phyloP scores from a whole-genome alignment of 2,888 invertebrate genomes.

The Blera fallax region DNA sequence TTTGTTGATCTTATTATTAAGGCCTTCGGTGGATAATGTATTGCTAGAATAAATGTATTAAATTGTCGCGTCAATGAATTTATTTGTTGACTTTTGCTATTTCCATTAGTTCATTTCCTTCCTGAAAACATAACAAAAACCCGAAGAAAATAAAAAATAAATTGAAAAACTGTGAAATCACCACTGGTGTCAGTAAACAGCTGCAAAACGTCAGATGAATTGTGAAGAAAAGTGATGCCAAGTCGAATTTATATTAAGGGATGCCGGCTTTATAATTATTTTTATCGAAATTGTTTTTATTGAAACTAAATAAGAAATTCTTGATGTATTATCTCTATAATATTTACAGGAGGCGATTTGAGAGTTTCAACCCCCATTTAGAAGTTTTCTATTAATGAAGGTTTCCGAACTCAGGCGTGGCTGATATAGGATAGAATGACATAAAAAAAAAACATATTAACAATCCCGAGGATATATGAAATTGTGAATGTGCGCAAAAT shows the following conservation, averaged over 20 bases:
- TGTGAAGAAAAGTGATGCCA: constrained; percentile 38
- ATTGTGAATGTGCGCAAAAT: too few species aligned
- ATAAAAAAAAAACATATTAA: too few species aligned
- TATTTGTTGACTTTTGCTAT: neutral
- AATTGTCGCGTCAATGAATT: neutral
- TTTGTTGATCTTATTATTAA: constrained; percentile 1
- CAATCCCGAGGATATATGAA: too few species aligned
- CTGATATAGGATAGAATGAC: too few species aligned
- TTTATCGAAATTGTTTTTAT: too few species aligned
- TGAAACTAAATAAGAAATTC: too few species aligned
- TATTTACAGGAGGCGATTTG: too few species aligned
- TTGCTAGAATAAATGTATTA: neutral
- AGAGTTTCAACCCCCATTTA: too few species aligned
- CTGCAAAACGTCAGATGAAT: constrained; percentile 28
- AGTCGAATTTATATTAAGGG: neutral
- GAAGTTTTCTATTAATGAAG: too few species aligned
- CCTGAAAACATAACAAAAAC: constrained; percentile 13
- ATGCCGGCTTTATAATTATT: too few species aligned
- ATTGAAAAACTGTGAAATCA: constrained; percentile 14
- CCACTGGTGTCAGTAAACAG: constrained; percentile 48
- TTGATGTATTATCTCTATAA: too few species aligned
- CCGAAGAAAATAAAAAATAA: constrained; percentile 2
- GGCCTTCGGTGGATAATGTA: neutral
- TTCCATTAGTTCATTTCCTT: neutral
- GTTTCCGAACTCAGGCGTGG: too few species aligned